Base-by-base conservation (phyloP, 1,140 invertebrate genomes). In the Nixonia krombeini region DNA sequence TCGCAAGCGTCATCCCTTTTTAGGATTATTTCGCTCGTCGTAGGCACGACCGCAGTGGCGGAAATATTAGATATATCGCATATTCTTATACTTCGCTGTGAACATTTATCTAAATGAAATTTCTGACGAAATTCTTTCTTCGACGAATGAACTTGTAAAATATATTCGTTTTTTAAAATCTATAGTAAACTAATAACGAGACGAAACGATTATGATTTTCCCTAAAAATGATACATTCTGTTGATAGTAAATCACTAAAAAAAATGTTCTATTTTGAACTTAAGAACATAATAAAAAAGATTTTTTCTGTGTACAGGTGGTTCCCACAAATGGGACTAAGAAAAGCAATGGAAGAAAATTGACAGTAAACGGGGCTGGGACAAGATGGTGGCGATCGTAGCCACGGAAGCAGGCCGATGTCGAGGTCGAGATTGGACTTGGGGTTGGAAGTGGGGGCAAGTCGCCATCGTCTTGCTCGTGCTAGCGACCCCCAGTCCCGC, bases 401-500 rank as follows among this genome's bases (percentile, higher is more conserved):
- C 70, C 65, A 52, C 59, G 50, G 59, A 55, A 61, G 53, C 61
- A 55, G 50, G 64, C 44, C 50, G 58, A 38, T 26, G 35, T 56
- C 52, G 66, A 63, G 59, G 49, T 42, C 59, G 68, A 49, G 59
- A 56, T 67, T 71, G 61, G 57, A 46, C 38, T 59, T 74, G 65
- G 65, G 47, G 68, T 42, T 80, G 78, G 74, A 75, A 75, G 73
- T 81, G 79, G 81, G 76, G 76, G 65, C 75, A 80, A 63, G 72
- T 84, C 68, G 72, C 67, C 64, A 59, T 84, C 56, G 64, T 75
- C 51, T 64, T 83, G 28, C 74, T 85, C 56, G 66, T 80, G 12
- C 72, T 85, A 25, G 76, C 76, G 63, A 82, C 75, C 68, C 80
- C 81, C 53, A 84, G 80, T 78, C 82, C 82, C 50, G 81, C 83